These are phyloP conservation scores for Microtus ochrogaster DNA, from an alignment of 2,113 vertebrate genomes.

Conservation along the genomic window DNA sequence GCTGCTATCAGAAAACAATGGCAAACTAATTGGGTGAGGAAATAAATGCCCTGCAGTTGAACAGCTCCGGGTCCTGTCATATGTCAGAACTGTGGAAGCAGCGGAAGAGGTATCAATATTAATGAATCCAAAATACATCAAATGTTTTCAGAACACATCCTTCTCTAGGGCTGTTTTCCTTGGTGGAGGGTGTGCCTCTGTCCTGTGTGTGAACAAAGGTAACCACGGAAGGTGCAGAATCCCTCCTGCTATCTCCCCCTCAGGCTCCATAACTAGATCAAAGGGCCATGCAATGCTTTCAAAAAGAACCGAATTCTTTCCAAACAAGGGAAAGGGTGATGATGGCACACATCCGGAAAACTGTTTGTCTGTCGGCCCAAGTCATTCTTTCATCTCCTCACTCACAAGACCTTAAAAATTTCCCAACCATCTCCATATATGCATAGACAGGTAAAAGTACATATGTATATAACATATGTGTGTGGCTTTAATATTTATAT, in stretches of 20 bases:
- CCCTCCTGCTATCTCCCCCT: neutral
- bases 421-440: neutral
- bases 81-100: neutral
- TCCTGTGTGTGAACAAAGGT: constrained; percentile 15
- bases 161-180: constrained; percentile 64
- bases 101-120: constrained; percentile 20
- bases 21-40: constrained; percentile 13
- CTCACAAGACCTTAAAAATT: neutral
- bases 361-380: neutral
- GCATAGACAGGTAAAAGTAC: neutral
- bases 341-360: neutral
- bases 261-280: constrained; percentile 59
- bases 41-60: neutral
- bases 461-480: neutral
- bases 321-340: neutral
- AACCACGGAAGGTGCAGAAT: neutral
- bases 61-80: constrained; percentile 12
- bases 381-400: neutral
- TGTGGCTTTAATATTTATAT: neutral
- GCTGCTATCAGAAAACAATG: constrained; percentile 49
- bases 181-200: neutral
- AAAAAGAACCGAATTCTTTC: constrained; percentile 22
- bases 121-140: constrained; percentile 49
- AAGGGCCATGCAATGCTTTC: constrained; percentile 23
- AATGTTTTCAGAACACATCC: neutral